phyloP scores from a whole-genome alignment of 2,888 invertebrate genomes.

The Acanthoscelides obtectus region DNA sequence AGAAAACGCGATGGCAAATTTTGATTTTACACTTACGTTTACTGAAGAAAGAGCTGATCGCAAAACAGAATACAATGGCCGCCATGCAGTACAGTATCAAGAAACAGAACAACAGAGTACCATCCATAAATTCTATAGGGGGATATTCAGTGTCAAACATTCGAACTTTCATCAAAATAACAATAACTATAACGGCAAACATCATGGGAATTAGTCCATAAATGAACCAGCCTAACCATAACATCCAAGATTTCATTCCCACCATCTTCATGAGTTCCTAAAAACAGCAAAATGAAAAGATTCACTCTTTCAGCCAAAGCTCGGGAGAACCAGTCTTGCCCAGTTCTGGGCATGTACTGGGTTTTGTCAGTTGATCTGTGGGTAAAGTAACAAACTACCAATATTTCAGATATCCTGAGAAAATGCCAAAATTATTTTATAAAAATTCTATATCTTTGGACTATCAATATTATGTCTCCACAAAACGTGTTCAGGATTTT shows the following conservation, averaged over 20 bases:
- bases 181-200: slow-evolving; percentile 56
- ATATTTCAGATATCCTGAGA: too few species aligned
- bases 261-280: slow-evolving; percentile 92
- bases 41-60: slow-evolving; percentile 71
- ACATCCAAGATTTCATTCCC: slow-evolving; percentile 78
- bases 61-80: slow-evolving; percentile 70
- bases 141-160: slow-evolving; percentile 47
- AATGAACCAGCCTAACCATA: slow-evolving; percentile 84
- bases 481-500: too few species aligned
- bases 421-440: too few species aligned
- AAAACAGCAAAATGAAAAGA: slow-evolving; percentile 10
- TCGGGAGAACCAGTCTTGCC: too few species aligned
- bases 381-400: too few species aligned
- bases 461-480: too few species aligned
- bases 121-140: slow-evolving; percentile 65
- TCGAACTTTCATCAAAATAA: slow-evolving; percentile 57
- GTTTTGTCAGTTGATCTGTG: too few species aligned
- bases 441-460: too few species aligned
- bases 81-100: slow-evolving; percentile 66
- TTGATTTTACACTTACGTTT: slow-evolving; percentile 55
- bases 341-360: too few species aligned
- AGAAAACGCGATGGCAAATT: too few species aligned
- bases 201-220: slow-evolving; percentile 68
- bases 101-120: slow-evolving; percentile 63
- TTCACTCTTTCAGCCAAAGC: background rate